Conservation (phyloP, 2,113 vertebrate genomes). For the Xenus cinereus region DNA sequence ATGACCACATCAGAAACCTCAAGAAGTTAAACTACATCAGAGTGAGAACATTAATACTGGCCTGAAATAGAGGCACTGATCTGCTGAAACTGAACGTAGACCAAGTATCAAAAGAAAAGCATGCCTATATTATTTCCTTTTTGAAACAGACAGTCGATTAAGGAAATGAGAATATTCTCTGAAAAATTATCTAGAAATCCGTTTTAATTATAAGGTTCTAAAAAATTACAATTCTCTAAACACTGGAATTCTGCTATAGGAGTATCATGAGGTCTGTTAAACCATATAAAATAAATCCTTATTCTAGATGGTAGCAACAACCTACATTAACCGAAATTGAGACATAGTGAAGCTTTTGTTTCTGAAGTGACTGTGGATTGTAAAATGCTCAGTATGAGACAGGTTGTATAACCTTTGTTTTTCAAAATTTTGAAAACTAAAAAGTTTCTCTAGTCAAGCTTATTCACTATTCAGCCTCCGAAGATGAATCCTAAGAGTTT, state of each 20-base stretch:
- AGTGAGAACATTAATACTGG: not conserved
- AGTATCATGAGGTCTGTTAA: not conserved
- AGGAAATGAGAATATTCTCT: not conserved
- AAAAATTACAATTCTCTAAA: not conserved
- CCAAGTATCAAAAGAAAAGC: not conserved
- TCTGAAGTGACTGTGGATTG: not conserved
- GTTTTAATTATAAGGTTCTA: not conserved
- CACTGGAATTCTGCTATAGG: not conserved
- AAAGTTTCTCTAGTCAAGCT: not conserved
- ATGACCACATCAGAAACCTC: conserved; percentile 21
- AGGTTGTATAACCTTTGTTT: not conserved
- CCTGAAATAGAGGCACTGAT: conserved; percentile 7
- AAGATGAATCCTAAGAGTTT: not conserved
- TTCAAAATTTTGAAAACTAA: not conserved
- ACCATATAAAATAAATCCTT: not conserved
- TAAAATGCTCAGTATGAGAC: not conserved
- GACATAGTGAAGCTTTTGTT: not conserved
- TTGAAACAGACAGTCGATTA: not conserved
- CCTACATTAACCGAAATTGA: not conserved
- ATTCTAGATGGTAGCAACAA: not conserved
- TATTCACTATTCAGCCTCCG: not conserved
- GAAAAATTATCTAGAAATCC: not conserved
- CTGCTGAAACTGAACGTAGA: not conserved
- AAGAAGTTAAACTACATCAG: conserved; percentile 33
- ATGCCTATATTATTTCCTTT: not conserved